Base-by-base conservation (phyloP, 2,797 vertebrate species). In the Falco columbarius region DNA sequence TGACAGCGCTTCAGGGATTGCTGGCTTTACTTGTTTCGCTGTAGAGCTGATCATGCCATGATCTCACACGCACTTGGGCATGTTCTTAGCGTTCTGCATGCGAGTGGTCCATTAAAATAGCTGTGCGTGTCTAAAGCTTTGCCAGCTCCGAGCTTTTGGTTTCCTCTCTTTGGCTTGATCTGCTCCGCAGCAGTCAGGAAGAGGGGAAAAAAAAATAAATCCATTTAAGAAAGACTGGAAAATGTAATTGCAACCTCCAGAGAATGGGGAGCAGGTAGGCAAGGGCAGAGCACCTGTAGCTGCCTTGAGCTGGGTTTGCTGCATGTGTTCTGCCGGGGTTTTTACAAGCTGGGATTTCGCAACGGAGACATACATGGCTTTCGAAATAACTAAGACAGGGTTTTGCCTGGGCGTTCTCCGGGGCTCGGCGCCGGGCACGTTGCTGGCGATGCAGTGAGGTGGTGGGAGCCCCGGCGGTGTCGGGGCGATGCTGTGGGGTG, bases 261-360 rank as follows among this genome's bases (percentile, higher is more conserved):
- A 74, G 76, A 36, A 4, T 8, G 22, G 58, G 75, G 85, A 87
- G 88, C 89, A 67, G 92, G 94, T 77, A 93, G 92, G 81, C 7
- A 7, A 79, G 91, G 89, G 89, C 89, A 70, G 88, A 96, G 82
- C 91, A 94, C 96, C 93, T 93, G 89, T 77, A 36, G 91, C 87
- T 75, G 91, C 85, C 63, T 17, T 47, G 26, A 47, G 82, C 89
- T 47, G 93, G 70, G 86, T 54, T 89, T 75, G 83, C 77, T 62
- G 77, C 52, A 32, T 56, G 38, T 19, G 49, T 72, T 72, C 68
- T 47, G 65, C 61, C 0, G 5, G 29, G 63, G 24, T 61, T 93
- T 87, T 84, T 62, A 51, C 3, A 8, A 65, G 83, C 36, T 24
- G 62, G 86, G 86, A 27, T 97, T 96, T 94, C 90, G 62, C 86